These are phyloP conservation scores for Diuraphis noxia DNA, from an alignment of 1,140 invertebrate genomes.

Conservation along the genomic window DNA sequence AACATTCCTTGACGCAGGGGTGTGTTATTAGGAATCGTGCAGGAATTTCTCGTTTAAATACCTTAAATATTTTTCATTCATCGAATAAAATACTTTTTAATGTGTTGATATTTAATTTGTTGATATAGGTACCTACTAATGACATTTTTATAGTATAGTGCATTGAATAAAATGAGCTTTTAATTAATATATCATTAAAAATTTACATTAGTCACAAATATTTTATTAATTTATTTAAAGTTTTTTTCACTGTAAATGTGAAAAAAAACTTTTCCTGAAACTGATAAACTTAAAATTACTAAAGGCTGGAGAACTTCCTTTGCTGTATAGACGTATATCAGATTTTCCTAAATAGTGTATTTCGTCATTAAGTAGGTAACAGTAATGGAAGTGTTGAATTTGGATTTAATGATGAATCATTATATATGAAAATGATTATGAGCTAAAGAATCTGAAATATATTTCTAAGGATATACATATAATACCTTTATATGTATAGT, in stretches of 20 bases:
- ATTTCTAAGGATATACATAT: too few relatives aligned
- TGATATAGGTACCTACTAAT: slow-evolving; percentile 15
- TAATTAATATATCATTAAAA: background rate
- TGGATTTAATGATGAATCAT: background rate
- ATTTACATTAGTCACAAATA: background rate
- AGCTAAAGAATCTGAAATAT: too few relatives aligned
- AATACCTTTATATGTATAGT: too few relatives aligned
- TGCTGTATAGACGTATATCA: background rate
- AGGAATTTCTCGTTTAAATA: slow-evolving; percentile 21
- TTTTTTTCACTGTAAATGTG: background rate
- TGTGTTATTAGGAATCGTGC: slow-evolving; percentile 7
- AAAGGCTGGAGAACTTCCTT: background rate
- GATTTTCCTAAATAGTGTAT: background rate
- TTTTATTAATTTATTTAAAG: background rate
- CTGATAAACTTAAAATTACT: background rate
- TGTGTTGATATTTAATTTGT: slow-evolving; percentile 27
- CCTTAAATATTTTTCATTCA: slow-evolving; percentile 1
- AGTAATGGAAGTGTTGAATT: background rate
- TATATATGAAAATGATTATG: background rate
- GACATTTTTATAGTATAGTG: background rate
- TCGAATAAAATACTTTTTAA: background rate
- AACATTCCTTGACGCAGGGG: background rate
- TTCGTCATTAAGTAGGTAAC: background rate
- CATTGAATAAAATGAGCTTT: background rate
- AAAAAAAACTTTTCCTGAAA: background rate